Base-by-base conservation (phyloP, 1,140 invertebrate species). In the Pachypeltis micranthus region DNA sequence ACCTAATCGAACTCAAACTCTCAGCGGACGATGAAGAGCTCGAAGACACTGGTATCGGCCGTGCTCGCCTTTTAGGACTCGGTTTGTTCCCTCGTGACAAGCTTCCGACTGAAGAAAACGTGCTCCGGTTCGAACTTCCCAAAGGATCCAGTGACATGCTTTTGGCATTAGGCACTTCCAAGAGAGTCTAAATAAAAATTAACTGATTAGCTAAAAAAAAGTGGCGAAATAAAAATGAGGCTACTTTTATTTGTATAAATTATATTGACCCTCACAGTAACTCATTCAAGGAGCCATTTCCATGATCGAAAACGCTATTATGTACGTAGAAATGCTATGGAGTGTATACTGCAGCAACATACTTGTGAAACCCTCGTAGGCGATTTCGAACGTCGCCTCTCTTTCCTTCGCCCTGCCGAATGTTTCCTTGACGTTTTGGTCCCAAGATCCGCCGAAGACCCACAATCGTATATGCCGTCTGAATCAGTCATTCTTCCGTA, bases 381-480 rank as follows among this genome's bases (percentile, higher is more conserved):
- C 1, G 61, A 66, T 55, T 60, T 67, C 23, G 58, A 61, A 44
- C 66, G 34, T 34, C 63, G 64, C 14, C 66, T 62, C 62, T 67
- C 67, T 59, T 62, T 66, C n/a, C 67, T 61, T 54, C 62, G 57
- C 7, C 69, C 60, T 3, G 47, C 10, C 1, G 66, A 60, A 26
- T 66, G 61, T 60, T 67, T 67, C 21, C 59, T 65, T 25, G 66
- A 66, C 39, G 61, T 61, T 19, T 68, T 70, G 25, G 67, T 66
- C 34, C 70, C 68, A 66, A 82, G 81, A 71, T 87, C 86, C 12
- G 47, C 47, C 0, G 85, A 85, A 72, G 85, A 87, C 71, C 84
- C 83, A 72, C 84, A 86, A 72, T 88, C 85, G 71, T 87, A 87
- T 2, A 88, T 71, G 1, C 85, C 85, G 71, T 87, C 86, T 0